Percentiles rank a stretch among this genome's conserved stretches.
Conservation (phyloP, 1,140 invertebrate species). For the Bombus polaris region DNA sequence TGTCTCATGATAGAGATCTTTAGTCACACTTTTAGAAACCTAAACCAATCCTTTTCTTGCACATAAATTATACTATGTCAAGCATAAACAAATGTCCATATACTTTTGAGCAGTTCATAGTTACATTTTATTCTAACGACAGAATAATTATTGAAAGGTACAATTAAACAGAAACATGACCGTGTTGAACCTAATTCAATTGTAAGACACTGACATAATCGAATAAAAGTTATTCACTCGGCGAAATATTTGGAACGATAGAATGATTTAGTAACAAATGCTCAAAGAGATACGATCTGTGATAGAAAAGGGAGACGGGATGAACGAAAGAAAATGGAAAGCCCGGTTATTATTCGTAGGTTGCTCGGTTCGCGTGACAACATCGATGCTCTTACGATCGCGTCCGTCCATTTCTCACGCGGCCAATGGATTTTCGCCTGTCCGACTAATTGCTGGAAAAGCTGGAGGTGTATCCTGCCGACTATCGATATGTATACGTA, state of each 20-base stretch:
- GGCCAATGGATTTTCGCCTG: slow-evolving; percentile 72
- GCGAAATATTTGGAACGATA: not conserved
- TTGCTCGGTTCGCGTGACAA: slow-evolving; percentile 58
- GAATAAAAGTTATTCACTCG: not conserved
- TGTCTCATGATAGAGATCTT: too few relatives aligned
- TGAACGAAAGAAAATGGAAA: slow-evolving; percentile 34
- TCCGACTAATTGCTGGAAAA: slow-evolving; percentile 71
- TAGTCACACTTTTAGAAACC: too few relatives aligned
- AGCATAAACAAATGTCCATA: too few relatives aligned
- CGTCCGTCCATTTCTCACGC: slow-evolving; percentile 61
- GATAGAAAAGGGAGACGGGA: slow-evolving; percentile 43
- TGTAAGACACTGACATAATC: not conserved
- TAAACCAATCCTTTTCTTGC: too few relatives aligned
- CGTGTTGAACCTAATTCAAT: too few relatives aligned
- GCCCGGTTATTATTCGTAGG: slow-evolving; percentile 55
- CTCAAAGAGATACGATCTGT: slow-evolving; percentile 36
- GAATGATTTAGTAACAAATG: slow-evolving; percentile 37
- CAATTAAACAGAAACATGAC: too few relatives aligned
- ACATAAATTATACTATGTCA: too few relatives aligned
- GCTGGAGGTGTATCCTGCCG: slow-evolving; percentile 59
- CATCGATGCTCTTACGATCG: slow-evolving; percentile 52
- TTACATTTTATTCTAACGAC: too few relatives aligned
- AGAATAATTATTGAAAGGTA: too few relatives aligned
- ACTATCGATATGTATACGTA: slow-evolving; percentile 64
- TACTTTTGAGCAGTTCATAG: too few relatives aligned